Base-by-base conservation (phyloP, 2,113 vertebrate species). In the Paedocypris sp. region DNA sequence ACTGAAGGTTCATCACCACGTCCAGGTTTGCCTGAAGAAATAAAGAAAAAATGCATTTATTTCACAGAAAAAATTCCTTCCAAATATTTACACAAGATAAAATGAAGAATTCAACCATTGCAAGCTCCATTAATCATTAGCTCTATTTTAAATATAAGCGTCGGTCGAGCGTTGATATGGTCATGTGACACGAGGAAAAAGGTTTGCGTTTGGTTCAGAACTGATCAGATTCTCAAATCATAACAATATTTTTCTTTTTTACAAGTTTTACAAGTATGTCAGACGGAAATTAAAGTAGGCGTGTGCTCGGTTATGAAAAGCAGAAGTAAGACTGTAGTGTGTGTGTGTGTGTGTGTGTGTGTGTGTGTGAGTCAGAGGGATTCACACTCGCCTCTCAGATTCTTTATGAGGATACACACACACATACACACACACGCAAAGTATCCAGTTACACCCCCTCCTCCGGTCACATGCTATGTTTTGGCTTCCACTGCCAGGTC, bases 1-100 rank as follows among this genome's bases (percentile, higher is more conserved):
- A 98, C 75, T 99, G 94, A 10, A 99, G 89, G 75, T 91, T 93
- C 88, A 93, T 91, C 61, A 98, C 93, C 0, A 97, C 93, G 3
- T 97, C 93, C 63, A 97, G n/a, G 43, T 91, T 99, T 2, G 90
- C 93, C 95, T 99, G 69, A 58, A 62, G 19, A 54, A 28, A 43
- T 28, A 16, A 31, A 13, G 11, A 6, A 18, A 42, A 57, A 43
- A 20, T 13, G 3, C 18, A 43, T n/a, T n/a, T n/a, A n/a, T n/a
- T n/a, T n/a, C n/a, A n/a, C n/a, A n/a, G n/a, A n/a, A n/a, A n/a
- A 32, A 13, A 7, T 43, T 41, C 15, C 28, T 19, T 35, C 28
- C 15, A 31, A 11, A 6, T 1, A 56, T 28, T 42, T 42, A 43
- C n/a, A 7, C 26, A 43, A 20, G 19, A 2, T 31, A 58, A 58